Evolutionary conservation across 2,888 invertebrate genomes (phyloP), one percentile per base, ranked within the genome.

Genomic region (Heliconius erato): DNA sequence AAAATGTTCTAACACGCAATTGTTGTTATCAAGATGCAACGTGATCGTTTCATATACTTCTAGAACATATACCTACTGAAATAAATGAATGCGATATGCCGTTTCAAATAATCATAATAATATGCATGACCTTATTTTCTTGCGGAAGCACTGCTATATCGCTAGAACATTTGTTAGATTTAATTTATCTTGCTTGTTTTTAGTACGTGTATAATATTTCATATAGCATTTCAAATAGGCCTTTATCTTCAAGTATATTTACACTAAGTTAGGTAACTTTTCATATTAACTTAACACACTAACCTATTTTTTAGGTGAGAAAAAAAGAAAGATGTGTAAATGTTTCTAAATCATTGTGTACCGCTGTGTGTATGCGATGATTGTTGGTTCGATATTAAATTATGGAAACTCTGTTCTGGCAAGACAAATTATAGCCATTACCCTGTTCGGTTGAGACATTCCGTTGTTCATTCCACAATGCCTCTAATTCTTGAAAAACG

Each of bases 11-110:
- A 78, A 78, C 49, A 26, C 49, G 49, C 78, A 68, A 78, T 78
- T 78, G 63, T 77, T 65, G 77, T 81, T 81, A 81, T 65, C 71
- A 49, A 59, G 32, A 81, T 71, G 69, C 14, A 81, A 71, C 78
- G 49, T 72, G 74, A 74, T 76, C 74, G 68, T 74, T 54, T 32
- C 28, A n/a, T 28, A 54, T 49, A 44, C 28, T 65, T 23, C 6
- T 54, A 9, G 23, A 54, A n/a, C 40, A 28, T 67, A 67, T 12
- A 44, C 40, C 40, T 40, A 40, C 44, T 67, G 44, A 26, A 44
- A 67, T 67, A 49, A 44, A 44, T 67, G 23, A 78, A 68, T 49
- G 49, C 65, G 68, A 65, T 65, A 78, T 44, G 63, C 78, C 28
- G 44, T 68, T 67, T 78, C 28, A 68, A n/a, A 78, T 78, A 44